phyloP scores from a whole-genome alignment of 2,888 invertebrate species.

The Portevinia maculata region DNA sequence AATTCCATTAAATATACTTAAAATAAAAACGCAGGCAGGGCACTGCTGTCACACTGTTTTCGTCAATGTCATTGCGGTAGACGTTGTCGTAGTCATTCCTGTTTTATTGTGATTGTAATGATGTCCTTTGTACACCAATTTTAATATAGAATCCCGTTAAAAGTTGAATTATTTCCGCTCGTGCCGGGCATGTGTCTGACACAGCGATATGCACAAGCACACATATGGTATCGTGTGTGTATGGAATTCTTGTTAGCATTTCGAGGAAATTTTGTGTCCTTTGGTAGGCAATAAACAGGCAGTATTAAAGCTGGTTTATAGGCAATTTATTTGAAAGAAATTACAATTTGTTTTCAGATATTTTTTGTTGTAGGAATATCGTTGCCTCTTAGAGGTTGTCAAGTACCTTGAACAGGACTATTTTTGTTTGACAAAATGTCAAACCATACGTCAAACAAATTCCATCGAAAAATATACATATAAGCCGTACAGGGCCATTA shows the following conservation, averaged over 20 bases:
- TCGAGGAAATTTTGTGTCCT: conserved; percentile 6
- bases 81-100: neutral
- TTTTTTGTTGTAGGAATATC: too few relatives aligned
- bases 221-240: conserved; percentile 38
- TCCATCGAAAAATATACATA: neutral
- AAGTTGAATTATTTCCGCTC: conserved; percentile 13
- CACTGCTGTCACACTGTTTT: conserved; percentile 10
- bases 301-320: neutral
- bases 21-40: conserved; percentile 25
- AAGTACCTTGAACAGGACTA: neutral
- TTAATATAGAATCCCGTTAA: conserved; percentile 46
- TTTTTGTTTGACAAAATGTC: conserved; percentile 4
- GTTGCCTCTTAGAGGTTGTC: neutral
- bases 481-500: neutral
- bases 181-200: conserved; percentile 34
- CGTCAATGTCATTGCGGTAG: conserved; percentile 34
- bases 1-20: conserved; percentile 61
- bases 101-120: conserved; percentile 44
- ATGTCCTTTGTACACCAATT: conserved; percentile 56
- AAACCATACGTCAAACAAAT: conserved; percentile 27
- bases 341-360: neutral
- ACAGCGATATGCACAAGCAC: conserved; percentile 31
- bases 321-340: conserved; percentile 1
- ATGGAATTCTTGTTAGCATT: conserved; percentile 56
- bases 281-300: conserved; percentile 45